Evolutionary conservation across 2,113 vertebrate species (phyloP).

Genomic region (Fukomys damarensis): DNA sequence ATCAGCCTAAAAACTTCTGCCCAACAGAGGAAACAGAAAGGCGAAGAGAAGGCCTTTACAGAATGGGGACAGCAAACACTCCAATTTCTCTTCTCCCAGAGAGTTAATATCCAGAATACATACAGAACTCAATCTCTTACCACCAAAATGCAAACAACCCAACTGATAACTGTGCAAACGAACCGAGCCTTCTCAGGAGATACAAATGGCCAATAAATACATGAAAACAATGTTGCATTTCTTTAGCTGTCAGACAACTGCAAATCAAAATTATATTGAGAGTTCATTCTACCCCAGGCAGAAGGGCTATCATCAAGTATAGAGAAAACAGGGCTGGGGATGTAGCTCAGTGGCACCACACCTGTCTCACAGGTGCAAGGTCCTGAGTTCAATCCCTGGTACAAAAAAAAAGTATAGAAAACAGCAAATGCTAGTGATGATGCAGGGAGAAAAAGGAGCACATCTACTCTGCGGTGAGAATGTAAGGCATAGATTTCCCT

Average conservation of each 20-base stretch:
- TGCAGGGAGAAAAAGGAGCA: not conserved
- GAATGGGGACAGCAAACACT: not conserved
- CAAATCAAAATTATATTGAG: not conserved
- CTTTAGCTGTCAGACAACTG: not conserved
- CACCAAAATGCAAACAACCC: not conserved
- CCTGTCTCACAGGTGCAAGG: too few species aligned
- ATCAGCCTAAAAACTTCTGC: not conserved
- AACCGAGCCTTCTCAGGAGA: not conserved
- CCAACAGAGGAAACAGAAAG: not conserved
- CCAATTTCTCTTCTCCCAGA: not conserved
- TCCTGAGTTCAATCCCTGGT: too few species aligned
- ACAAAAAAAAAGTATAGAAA: not conserved
- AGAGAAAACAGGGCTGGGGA: too few species aligned
- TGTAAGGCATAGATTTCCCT: not conserved
- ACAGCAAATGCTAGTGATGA: too few species aligned
- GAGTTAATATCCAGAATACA: not conserved
- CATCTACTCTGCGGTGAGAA: rapidly evolving
- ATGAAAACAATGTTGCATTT: not conserved
- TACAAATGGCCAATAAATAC: not conserved
- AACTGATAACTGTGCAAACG: not conserved
- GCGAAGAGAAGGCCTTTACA: not conserved
- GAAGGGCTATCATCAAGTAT: too few species aligned
- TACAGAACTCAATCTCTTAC: not conserved
- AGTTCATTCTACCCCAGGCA: not conserved
- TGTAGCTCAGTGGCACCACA: too few species aligned